Percentiles rank a stretch among this genome's conserved stretches.
Conservation (phyloP, 2,888 invertebrate genomes). For the Oxyscelio sp. region DNA sequence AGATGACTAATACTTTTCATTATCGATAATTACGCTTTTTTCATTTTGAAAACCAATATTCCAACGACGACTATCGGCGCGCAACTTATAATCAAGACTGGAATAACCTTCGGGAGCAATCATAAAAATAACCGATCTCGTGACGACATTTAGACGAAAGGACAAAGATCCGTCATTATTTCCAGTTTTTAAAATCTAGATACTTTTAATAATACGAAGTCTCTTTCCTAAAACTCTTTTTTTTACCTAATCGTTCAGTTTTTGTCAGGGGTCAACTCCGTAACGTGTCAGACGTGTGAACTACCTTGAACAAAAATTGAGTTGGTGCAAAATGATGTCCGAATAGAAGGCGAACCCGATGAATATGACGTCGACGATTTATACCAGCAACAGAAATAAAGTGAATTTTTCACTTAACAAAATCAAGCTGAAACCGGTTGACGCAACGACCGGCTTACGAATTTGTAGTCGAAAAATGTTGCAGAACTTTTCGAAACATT, state of each 20-base stretch:
- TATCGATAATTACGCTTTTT: conserved; percentile 26
- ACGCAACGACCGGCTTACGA: conserved; percentile 10
- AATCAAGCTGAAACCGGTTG: conserved; percentile 47
- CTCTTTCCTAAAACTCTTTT: conserved; percentile 2
- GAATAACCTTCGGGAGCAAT: conserved; percentile 47
- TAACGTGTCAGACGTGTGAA: conserved; percentile 40
- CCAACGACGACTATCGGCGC: conserved; percentile 18
- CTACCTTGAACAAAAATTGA: conserved; percentile 67
- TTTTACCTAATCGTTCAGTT: conserved; percentile 29
- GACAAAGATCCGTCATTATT: conserved; percentile 43
- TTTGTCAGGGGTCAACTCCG: conserved; percentile 48
- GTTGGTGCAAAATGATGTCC: conserved; percentile 43
- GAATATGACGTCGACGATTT: conserved; percentile 49
- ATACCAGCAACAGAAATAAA: conserved; percentile 37
- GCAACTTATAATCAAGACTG: conserved; percentile 23
- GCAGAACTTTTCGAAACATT: conserved; percentile 39
- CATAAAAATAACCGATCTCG: conserved; percentile 52
- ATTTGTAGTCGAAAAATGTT: conserved; percentile 33
- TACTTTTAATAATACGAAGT: conserved; percentile 32
- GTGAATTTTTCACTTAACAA: conserved; percentile 51
- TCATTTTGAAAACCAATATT: conserved; percentile 30
- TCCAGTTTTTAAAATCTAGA: conserved; percentile 45
- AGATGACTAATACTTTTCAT: conserved; percentile 35
- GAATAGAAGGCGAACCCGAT: conserved; percentile 43
- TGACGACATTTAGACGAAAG: conserved; percentile 52